Percentiles rank a stretch among this genome's conserved stretches.
Conservation (phyloP, 1,140 invertebrate species). For the Holotrichia oblita region DNA sequence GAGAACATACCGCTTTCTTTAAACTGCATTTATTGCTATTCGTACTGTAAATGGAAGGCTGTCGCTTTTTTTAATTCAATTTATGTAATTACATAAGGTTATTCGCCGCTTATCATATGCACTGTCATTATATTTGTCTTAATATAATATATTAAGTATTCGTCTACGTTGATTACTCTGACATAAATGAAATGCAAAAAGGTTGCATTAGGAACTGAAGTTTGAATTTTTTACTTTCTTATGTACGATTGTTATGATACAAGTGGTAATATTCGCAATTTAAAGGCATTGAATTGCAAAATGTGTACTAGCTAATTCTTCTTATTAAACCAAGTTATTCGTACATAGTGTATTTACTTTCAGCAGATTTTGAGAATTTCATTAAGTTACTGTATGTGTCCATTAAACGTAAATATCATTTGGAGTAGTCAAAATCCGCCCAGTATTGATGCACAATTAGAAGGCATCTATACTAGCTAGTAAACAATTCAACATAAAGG, state of each 20-base stretch:
- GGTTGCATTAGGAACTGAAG: background rate
- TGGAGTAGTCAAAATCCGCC: no score
- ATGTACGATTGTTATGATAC: background rate
- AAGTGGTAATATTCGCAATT: background rate
- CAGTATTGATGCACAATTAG: no score
- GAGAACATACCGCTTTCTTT: background rate
- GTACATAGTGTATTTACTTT: no score
- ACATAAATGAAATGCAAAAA: background rate
- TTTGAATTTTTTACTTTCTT: background rate
- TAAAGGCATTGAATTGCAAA: background rate
- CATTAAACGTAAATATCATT: no score
- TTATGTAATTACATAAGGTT: background rate
- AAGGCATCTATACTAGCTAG: no score
- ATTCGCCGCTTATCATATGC: background rate
- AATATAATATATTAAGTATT: background rate
- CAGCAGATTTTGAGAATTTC: no score
- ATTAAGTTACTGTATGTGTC: no score
- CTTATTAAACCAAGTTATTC: no score
- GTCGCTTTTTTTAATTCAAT: background rate
- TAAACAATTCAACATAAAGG: no score
- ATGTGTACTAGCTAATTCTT: background rate
- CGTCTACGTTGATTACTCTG: background rate
- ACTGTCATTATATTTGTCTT: background rate
- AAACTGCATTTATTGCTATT: background rate
- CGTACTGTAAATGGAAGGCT: slow-evolving; percentile 4